phyloP scores from a whole-genome alignment of 2,113 vertebrate genomes.

The Thermophis baileyi region DNA sequence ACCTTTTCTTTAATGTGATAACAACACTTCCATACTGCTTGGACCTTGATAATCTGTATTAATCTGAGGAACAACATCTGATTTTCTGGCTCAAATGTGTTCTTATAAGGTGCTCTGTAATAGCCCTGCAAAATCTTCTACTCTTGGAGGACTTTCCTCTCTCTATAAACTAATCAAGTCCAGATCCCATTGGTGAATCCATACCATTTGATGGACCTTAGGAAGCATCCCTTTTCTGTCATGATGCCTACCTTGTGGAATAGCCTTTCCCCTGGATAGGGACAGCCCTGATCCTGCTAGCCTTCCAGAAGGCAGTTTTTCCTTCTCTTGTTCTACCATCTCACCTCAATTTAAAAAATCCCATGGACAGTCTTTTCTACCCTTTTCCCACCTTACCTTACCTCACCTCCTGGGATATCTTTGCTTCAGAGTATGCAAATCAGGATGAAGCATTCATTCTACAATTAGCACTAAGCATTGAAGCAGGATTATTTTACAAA shows the following conservation, averaged over 20 bases:
- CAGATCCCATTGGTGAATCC: background rate
- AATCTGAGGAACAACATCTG: background rate
- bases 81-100: background rate
- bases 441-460: background rate
- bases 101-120: background rate
- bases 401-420: background rate
- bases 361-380: background rate
- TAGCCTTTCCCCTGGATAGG: background rate
- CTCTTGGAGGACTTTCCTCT: background rate
- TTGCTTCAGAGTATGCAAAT: background rate
- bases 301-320: background rate
- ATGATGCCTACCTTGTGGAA: background rate
- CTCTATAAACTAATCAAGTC: background rate
- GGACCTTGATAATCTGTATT: background rate
- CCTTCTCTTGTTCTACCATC: background rate
- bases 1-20: background rate
- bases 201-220: background rate
- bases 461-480: background rate
- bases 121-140: background rate
- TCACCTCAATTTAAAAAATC: background rate
- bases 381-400: background rate
- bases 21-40: background rate
- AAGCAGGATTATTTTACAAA: background rate
- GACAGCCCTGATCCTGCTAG: background rate
- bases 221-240: background rate